Conservation (phyloP, 2,113 vertebrate genomes). For the Setophaga petechia region DNA sequence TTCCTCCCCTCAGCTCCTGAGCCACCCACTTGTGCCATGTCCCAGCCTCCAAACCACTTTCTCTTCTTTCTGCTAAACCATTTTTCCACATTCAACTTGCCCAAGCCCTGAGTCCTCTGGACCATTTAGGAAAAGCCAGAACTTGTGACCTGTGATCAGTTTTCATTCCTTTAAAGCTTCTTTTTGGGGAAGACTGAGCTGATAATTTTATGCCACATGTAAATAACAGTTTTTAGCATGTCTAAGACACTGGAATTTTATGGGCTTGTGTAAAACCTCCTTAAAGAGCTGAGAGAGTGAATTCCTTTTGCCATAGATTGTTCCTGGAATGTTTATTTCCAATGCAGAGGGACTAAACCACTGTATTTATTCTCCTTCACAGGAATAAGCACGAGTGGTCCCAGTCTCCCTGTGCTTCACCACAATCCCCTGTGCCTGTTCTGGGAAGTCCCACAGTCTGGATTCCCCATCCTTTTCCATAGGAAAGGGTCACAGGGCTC, state of each 20-base stretch:
- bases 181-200: not conserved
- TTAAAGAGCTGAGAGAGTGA: not conserved
- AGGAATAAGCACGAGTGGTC: not conserved
- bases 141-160: not conserved
- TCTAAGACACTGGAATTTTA: not conserved
- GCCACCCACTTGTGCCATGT: not conserved
- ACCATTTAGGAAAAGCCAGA: not conserved
- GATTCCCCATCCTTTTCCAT: not conserved
- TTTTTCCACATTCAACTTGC: not conserved
- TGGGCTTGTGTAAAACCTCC: not conserved
- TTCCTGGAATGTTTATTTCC: not conserved
- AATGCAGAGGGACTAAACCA: not conserved
- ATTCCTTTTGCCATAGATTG: not conserved
- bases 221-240: not conserved
- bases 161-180: not conserved
- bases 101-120: not conserved
- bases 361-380: not conserved
- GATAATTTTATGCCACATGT: not conserved
- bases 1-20: not conserved
- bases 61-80: not conserved
- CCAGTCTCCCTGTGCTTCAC: not conserved
- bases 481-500: not conserved
- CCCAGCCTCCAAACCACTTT: not conserved
- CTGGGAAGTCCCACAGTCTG: not conserved
- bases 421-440: not conserved